Conservation (phyloP, 2,797 vertebrate genomes). For the Emydoidea blandingii region DNA sequence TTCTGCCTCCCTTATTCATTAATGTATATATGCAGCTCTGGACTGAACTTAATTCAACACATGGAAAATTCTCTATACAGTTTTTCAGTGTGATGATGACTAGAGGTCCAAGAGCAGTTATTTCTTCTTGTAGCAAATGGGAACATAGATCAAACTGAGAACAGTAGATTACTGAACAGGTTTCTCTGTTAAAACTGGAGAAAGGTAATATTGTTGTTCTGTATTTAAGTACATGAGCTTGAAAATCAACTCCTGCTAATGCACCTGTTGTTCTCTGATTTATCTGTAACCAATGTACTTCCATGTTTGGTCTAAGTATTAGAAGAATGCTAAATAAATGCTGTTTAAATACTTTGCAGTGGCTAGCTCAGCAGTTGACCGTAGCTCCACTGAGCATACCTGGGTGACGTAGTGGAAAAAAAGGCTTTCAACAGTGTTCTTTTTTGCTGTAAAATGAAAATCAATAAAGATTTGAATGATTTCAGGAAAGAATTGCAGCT, state of each 20-base stretch:
- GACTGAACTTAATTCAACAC: neutral
- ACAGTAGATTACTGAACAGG: neutral
- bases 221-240: neutral
- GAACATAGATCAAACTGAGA: constrained; percentile 24
- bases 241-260: neutral
- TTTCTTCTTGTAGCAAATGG: constrained; percentile 9
- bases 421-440: neutral
- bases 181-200: constrained; percentile 20
- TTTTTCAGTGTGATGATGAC: neutral
- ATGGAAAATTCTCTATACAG: no score
- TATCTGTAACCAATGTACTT: neutral
- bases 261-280: neutral
- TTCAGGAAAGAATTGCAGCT: neutral
- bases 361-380: neutral
- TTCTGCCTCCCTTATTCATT: neutral
- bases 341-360: neutral
- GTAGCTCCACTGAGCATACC: neutral
- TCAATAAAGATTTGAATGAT: neutral
- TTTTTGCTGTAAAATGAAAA: neutral
- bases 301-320: neutral
- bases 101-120: neutral
- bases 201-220: neutral
- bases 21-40: neutral
- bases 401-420: neutral
- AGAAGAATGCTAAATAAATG: neutral